These are phyloP conservation scores for Cryptomyrus ogoouensis DNA, from an alignment of 2,113 vertebrate species.

Conservation along the genomic window DNA sequence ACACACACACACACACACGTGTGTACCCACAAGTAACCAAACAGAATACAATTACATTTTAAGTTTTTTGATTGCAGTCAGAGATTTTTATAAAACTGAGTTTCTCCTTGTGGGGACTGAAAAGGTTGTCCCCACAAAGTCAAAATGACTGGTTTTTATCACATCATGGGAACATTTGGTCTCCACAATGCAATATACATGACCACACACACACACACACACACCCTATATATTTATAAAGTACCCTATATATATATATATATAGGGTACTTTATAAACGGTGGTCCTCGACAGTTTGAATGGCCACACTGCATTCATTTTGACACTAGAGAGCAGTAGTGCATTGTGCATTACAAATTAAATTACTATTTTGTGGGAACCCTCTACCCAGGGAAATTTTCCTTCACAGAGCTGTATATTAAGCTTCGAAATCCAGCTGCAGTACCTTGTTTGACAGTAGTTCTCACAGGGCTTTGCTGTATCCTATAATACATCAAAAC, in stretches of 20 bases:
- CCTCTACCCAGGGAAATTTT: background rate
- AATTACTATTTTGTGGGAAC: background rate
- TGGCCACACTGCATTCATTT: background rate
- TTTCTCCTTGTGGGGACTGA: too few species aligned
- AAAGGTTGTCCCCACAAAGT: too few species aligned
- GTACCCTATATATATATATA: background rate
- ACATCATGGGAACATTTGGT: too few species aligned
- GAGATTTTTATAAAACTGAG: too few species aligned
- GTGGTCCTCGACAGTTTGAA: background rate
- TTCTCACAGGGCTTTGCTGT: background rate
- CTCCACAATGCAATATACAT: too few species aligned
- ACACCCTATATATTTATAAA: too few species aligned
- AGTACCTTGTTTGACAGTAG: background rate
- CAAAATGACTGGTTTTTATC: too few species aligned
- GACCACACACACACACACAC: background rate
- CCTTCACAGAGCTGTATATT: background rate
- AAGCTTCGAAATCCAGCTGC: background rate
- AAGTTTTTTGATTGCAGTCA: too few species aligned
- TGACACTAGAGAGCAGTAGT: constrained; percentile 49
- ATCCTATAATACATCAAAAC: background rate
- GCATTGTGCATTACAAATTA: background rate
- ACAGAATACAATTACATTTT: too few species aligned
- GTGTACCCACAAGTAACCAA: too few species aligned
- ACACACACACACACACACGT: too few species aligned
- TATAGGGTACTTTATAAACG: background rate